phyloP scores from a whole-genome alignment of 2,797 vertebrate genomes.

The Cossypha heuglini region DNA sequence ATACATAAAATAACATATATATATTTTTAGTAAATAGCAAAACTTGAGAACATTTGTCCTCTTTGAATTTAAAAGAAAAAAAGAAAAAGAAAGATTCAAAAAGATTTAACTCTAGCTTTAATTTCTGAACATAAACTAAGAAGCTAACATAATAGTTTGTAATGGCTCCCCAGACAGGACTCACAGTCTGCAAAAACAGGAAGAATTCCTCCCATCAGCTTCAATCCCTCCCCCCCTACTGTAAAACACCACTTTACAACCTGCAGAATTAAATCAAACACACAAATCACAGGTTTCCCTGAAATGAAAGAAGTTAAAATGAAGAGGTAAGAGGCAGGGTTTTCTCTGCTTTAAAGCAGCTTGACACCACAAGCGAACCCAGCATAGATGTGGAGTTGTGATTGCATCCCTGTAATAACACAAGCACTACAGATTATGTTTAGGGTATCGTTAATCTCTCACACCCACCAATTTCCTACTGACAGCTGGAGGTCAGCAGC shows the following conservation, averaged over 20 bases:
- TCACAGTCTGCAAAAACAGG: constrained; percentile 57
- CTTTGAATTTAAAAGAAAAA: background rate
- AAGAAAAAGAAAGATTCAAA: background rate
- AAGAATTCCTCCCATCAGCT: constrained; percentile 18
- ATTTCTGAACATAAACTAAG: constrained; percentile 35
- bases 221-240: background rate
- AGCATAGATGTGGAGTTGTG: constrained; percentile 18
- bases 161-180: constrained; percentile 38
- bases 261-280: constrained; percentile 54
- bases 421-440: constrained; percentile 59
- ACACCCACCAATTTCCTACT: constrained; percentile 73
- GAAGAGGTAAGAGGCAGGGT: background rate
- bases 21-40: background rate
- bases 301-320: constrained; percentile 14
- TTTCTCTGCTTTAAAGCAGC: constrained; percentile 23
- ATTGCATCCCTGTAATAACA: constrained; percentile 71
- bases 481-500: constrained; percentile 58
- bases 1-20: background rate
- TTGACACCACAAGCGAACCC: constrained; percentile 23
- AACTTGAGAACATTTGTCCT: background rate
- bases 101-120: background rate
- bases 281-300: constrained; percentile 13
- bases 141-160: constrained; percentile 26
- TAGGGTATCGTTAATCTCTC: constrained; percentile 71
- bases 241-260: constrained; percentile 38